Evolutionary conservation across 2,888 invertebrate genomes (phyloP), one percentile per base, ranked within the genome.

Genomic region (Elysia crispata): DNA sequence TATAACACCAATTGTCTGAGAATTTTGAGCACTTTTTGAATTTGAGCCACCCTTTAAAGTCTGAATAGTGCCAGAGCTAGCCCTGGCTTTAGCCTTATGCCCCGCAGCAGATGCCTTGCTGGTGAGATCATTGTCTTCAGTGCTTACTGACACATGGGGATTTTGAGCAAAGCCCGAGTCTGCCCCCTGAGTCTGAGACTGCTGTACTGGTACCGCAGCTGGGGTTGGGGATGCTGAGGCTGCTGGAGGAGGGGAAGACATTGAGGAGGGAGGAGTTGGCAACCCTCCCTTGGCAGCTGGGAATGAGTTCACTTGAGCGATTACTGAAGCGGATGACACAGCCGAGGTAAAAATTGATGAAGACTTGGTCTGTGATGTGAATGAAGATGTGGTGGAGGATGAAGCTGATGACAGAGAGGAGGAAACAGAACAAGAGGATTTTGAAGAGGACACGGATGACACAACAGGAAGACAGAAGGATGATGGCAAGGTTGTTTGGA

Each of bases 201-300:
- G 80, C 50, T 80, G 80, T 3, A 60, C 69, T 0, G 82, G 81
- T 23, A 83, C 74, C 20, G 82, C 81, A 5, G 82, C 82, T 11
- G 82, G 82, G 13, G 81, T 76, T 0, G 81, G 82, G 13, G 79
- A 79, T 6, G 81, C 79, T n/a, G 78, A 81, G 13, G 78, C 41
- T 23, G 81, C 82, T 33, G 81, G 81, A 11, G 81, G 79, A 1
- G 82, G 81, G 11, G 77, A 77, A 3, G 79, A 62, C 25, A 66
- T 57, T 18, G 79, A 79, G n/a, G 76, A 62, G 1, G 76, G 18
- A 15, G 80, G 30, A 23, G 67, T 49, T 13, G 64, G 25, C 28
- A 57, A 60, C 11, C 13, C 66, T 0, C n/a, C 23, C 20, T 15
- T 23, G 28, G 73, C 41, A 41, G 41, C 60, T 0, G 67, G 13